Evolutionary conservation across 2,797 vertebrate genomes (phyloP), one percentile per base, ranked within the genome.

Genomic region (Cirrhinus mrigala): DNA sequence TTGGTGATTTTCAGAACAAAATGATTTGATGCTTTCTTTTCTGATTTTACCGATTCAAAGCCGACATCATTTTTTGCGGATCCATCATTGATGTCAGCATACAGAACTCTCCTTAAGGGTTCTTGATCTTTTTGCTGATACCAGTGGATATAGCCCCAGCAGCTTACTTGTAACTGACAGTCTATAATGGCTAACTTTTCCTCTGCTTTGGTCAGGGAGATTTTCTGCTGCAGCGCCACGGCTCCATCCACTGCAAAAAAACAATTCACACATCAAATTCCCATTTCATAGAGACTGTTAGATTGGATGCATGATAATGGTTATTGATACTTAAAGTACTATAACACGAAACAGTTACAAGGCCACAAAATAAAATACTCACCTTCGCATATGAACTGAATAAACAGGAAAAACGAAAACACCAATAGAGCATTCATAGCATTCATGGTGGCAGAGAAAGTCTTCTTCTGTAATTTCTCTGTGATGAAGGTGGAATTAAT

Each of bases 81-180:
- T 56, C 64, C 81, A 48, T 75, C 52, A 14, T 2, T 12, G 0
- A 82, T 77, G 1, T 20, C 2, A 10, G 80, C 58, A 20, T 85
- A 85, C 11, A 88, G 62, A 9, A 87, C 46, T 83, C 88, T 81
- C n/a, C 56, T 79, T 0, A 90, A 60, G 6, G 64, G 24, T 64
- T 87, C 78, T 24, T 5, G 24, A 0, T 84, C 77, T 64, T 86
- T 90, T 16, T 86, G 80, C 33, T 79, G 77, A 68, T 90, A 88
- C 89, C 87, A 88, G 83, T 90, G 85, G 68, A 90, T 68, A 11
- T 88, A 76, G 33, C 1, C 1, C 0, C 0, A 1, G 33, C 86
- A 87, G 4, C 16, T 3, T 68, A 29, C 11, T 0, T 60, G 7
- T 62, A 83, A 71, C 2, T 12, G 71, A 40, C 88, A 89, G 4